Evolutionary conservation across 2,888 invertebrate species (phyloP).

Genomic region (Lomographa bimaculata): DNA sequence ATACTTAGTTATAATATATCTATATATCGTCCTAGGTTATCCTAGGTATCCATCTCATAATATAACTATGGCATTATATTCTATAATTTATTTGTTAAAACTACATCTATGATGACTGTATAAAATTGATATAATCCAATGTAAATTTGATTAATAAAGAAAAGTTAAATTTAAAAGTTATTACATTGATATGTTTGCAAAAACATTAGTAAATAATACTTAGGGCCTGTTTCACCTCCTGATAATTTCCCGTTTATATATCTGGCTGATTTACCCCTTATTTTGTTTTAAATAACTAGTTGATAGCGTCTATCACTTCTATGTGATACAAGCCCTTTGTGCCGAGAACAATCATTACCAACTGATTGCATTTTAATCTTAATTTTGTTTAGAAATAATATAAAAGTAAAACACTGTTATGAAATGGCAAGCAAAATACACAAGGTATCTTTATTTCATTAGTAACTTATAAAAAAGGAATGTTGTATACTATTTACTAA

Average conservation of each 20-base stretch:
- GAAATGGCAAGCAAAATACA: conserved; percentile 18
- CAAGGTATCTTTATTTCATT: conserved; percentile 13
- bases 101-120: background rate
- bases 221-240: no score
- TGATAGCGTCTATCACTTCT: no score
- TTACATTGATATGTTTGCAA: background rate
- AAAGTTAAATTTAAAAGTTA: background rate
- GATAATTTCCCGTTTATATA: no score
- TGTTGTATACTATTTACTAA: conserved; percentile 18
- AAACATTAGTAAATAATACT: no score
- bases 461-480: conserved; percentile 19
- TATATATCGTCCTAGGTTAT: background rate
- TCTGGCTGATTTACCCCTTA: no score
- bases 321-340: no score
- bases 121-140: background rate
- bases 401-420: conserved; percentile 10
- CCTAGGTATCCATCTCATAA: conserved; percentile 1
- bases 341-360: no score
- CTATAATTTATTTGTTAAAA: conserved; percentile 3
- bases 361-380: no score
- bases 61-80: conserved; percentile 20
- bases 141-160: background rate
- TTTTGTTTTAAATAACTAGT: no score
- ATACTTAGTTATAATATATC: conserved; percentile 1
- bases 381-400: conserved; percentile 14